These are phyloP conservation scores for Blomia tropicalis DNA, from an alignment of 2,888 invertebrate species.

Conservation along the genomic window DNA sequence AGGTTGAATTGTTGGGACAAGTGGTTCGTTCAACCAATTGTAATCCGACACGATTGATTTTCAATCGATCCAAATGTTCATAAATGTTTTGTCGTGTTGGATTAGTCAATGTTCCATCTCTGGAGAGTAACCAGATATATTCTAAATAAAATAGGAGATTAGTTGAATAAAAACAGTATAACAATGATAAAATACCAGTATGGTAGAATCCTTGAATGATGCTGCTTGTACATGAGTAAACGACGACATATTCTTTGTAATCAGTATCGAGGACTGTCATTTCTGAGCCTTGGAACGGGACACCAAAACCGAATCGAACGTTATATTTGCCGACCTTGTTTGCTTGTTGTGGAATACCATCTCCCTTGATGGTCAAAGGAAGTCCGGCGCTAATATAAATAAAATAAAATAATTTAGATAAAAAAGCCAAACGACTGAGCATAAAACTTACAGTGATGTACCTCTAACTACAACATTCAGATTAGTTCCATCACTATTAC, in stretches of 20 bases:
- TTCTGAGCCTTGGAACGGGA: conserved; percentile 26
- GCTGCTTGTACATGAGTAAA: conserved; percentile 27
- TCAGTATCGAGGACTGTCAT: conserved; percentile 26
- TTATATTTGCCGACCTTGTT: conserved; percentile 22
- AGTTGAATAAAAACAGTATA: neutral
- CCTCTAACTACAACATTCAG: conserved; percentile 25
- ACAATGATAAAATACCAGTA: conserved; percentile 19
- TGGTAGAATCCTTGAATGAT: conserved; percentile 27
- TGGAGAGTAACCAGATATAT: conserved; percentile 26
- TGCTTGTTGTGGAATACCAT: conserved; percentile 27
- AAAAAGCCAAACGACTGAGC: neutral
- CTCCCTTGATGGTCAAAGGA: conserved; percentile 25
- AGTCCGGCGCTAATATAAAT: conserved; percentile 25
- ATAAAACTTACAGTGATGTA: conserved; percentile 21
- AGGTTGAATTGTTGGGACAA: conserved; percentile 17
- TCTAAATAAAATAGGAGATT: conserved; percentile 16
- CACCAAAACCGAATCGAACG: conserved; percentile 27
- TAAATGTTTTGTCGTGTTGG: conserved; percentile 27
- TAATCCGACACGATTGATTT: conserved; percentile 26
- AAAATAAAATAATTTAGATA: neutral
- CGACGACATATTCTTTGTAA: conserved; percentile 24
- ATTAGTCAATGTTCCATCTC: conserved; percentile 24
- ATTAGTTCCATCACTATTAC: conserved; percentile 26
- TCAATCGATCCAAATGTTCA: conserved; percentile 25
- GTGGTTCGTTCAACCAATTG: conserved; percentile 24